Percentiles rank a stretch among this genome's conserved stretches.
These are phyloP conservation scores for Bos indicus DNA, from an alignment of 2,113 vertebrate genomes.

Conservation along the genomic window DNA sequence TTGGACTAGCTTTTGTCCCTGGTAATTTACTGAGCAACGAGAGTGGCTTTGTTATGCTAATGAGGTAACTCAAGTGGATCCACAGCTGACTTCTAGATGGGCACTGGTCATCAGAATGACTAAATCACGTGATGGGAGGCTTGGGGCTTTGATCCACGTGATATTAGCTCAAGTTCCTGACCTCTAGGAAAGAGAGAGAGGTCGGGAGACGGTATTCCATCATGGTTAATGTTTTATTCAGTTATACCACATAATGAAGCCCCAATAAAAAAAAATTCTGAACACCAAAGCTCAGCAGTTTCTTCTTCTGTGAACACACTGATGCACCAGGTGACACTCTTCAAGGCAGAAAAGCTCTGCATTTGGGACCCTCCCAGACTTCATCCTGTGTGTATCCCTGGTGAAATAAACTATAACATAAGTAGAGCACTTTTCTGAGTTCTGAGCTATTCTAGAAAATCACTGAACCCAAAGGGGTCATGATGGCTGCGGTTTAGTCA, in stretches of 20 bases:
- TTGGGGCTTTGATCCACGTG: not conserved
- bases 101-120: not conserved
- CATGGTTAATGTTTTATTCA: not conserved
- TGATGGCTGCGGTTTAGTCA: not conserved
- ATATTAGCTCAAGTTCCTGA: not conserved
- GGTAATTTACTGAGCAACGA: not conserved
- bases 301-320: not conserved
- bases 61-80: not conserved
- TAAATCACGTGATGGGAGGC: not conserved
- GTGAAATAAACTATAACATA: not conserved
- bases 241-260: not conserved
- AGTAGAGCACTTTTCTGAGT: not conserved
- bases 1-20: not conserved
- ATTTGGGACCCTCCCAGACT: not conserved
- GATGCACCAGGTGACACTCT: not conserved
- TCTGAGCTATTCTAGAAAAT: not conserved
- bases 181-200: not conserved
- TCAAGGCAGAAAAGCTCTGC: not conserved
- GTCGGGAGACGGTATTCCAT: not conserved
- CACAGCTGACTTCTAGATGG: not conserved
- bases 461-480: not conserved
- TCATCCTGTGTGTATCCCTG: not conserved
- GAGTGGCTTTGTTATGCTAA: not conserved
- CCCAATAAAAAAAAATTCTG: not conserved
- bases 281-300: not conserved